Percentiles rank a stretch among this genome's conserved stretches.
Conservation (phyloP, 2,113 vertebrate genomes). For the Ursus arctos region DNA sequence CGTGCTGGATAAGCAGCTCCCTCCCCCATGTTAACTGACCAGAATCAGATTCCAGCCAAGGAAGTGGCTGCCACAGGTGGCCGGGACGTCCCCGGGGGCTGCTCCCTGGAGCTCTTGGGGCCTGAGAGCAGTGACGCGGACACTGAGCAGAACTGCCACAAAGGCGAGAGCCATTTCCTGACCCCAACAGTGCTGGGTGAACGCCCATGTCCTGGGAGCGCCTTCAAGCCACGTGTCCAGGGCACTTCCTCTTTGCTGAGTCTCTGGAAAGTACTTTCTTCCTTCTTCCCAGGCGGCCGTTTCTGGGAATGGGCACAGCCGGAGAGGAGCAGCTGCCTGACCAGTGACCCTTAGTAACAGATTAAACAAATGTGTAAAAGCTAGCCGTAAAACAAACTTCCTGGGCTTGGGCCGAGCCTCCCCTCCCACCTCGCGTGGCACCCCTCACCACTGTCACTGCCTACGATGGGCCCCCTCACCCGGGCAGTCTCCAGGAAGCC, state of each 20-base stretch:
- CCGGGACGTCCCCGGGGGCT: accelerated
- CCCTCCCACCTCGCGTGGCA: accelerated
- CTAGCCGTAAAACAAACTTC: conserved; percentile 72
- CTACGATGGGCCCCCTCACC: accelerated
- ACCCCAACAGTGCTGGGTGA: conserved; percentile 76
- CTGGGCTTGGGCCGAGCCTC: conserved; percentile 36
- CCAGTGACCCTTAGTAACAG: conserved; percentile 83
- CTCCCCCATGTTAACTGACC: accelerated
- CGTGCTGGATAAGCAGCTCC: accelerated
- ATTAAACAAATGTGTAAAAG: conserved; percentile 87
- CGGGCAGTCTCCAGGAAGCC: background rate
- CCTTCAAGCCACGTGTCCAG: conserved; percentile 70
- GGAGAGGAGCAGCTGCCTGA: conserved; percentile 74
- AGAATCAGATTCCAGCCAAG: background rate
- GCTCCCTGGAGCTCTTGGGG: background rate
- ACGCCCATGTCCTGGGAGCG: conserved; percentile 80
- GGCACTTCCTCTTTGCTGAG: conserved; percentile 77
- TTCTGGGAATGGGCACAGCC: conserved; percentile 69
- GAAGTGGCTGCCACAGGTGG: accelerated
- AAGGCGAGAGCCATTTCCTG: conserved; percentile 83
- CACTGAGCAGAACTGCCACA: background rate
- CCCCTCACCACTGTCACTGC: accelerated
- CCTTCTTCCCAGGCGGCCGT: conserved; percentile 78
- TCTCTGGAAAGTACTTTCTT: conserved; percentile 75
- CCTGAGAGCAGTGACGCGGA: accelerated